Conservation (phyloP, 2,888 invertebrate species). For the Pollenia amentaria region DNA sequence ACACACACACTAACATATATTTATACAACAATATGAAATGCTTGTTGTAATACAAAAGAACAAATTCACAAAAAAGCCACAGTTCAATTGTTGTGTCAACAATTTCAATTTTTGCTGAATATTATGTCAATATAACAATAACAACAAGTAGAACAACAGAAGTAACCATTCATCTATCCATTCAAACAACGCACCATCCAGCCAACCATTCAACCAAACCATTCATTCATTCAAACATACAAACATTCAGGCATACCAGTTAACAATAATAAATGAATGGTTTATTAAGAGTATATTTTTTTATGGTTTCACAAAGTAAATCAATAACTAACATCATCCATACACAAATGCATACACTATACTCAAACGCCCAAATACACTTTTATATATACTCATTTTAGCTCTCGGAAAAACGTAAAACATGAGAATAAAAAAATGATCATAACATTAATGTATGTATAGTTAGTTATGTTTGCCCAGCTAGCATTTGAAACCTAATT, state of each 20-base stretch:
- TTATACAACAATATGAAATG: background rate
- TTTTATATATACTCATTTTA: background rate
- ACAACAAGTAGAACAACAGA: slow-evolving; percentile 51
- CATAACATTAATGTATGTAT: slow-evolving; percentile 9
- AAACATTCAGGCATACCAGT: slow-evolving; percentile 33
- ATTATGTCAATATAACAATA: slow-evolving; percentile 67
- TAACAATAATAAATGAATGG: slow-evolving; percentile 61
- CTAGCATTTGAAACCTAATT: too few species aligned
- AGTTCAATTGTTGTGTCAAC: slow-evolving; percentile 76
- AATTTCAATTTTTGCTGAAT: slow-evolving; percentile 75
- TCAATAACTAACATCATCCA: slow-evolving; percentile 61
- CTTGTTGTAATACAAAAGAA: slow-evolving; percentile 41
- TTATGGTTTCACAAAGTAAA: slow-evolving; percentile 63
- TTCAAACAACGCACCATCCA: background rate
- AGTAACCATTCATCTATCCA: slow-evolving; percentile 49
- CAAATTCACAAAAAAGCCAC: slow-evolving; percentile 64
- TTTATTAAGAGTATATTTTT: slow-evolving; percentile 44
- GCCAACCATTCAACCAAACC: slow-evolving; percentile 42
- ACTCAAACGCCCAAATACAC: background rate
- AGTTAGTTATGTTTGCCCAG: too few species aligned
- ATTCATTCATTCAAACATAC: slow-evolving; percentile 8
- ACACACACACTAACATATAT: slow-evolving; percentile 19
- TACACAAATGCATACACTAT: background rate
- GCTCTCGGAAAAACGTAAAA: background rate
- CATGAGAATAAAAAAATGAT: background rate